Conservation (phyloP, 92 coral and sea anemone genomes). For the Phenganax marumi region DNA sequence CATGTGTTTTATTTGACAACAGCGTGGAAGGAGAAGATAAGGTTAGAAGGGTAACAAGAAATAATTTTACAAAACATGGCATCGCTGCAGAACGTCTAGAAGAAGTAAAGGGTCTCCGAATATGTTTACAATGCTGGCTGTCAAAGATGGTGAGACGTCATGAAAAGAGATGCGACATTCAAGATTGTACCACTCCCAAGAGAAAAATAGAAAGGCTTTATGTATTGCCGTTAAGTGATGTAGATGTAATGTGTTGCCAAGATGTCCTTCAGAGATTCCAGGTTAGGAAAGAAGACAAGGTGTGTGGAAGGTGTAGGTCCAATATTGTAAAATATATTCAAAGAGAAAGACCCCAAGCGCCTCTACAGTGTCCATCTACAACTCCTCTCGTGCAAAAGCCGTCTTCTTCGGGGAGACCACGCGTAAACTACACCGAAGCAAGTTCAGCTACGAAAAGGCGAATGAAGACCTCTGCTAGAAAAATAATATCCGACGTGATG, state of each 20-base stretch:
- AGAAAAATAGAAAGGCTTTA: constrained; percentile 17
- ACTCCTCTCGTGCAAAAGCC: neutral
- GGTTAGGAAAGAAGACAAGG: constrained; percentile 11
- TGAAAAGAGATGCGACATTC: constrained; percentile 25
- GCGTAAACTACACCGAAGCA: constrained; percentile 30
- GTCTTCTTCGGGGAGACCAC: constrained; percentile 28
- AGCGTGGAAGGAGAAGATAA: neutral
- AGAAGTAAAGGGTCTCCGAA: constrained; percentile 11
- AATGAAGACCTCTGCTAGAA: constrained; percentile 28
- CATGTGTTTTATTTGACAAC: constrained; percentile 18
- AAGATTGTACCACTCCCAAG: constrained; percentile 23
- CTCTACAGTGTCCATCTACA: neutral
- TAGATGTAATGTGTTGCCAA: constrained; percentile 8
- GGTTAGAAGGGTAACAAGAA: neutral
- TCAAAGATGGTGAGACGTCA: constrained; percentile 15
- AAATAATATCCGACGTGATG: constrained; percentile 1
- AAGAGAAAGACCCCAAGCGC: constrained; percentile 3
- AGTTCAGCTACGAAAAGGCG: constrained; percentile 42
- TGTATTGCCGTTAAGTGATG: constrained; percentile 12
- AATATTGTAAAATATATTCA: constrained; percentile 1
- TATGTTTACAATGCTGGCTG: constrained; percentile 28
- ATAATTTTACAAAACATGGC: neutral
- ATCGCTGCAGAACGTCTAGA: constrained; percentile 20
- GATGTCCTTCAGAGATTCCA: constrained; percentile 17
- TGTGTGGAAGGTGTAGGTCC: constrained; percentile 26